Evolutionary conservation across 2,797 vertebrate species (phyloP).

Genomic region (Gallinago solitaria): DNA sequence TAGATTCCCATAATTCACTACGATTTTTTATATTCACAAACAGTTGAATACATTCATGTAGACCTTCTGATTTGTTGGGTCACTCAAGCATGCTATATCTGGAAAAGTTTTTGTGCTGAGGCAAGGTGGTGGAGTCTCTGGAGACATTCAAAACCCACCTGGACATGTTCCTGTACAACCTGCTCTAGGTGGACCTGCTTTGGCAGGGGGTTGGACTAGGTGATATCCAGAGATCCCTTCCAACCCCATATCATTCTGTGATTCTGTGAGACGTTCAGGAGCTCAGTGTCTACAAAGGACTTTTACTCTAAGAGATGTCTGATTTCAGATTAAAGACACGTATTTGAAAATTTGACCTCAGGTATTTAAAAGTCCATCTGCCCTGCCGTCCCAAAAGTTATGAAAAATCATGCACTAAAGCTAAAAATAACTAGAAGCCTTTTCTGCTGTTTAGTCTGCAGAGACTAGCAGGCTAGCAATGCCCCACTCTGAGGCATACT

Average conservation of each 20-base stretch:
- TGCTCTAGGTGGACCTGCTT: no score
- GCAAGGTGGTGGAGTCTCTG: no score
- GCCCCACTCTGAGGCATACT: neutral
- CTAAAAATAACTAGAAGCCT: neutral
- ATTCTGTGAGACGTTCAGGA: neutral
- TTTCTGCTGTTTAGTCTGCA: neutral
- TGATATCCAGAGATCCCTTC: no score
- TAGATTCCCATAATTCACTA: neutral
- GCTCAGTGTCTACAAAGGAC: neutral
- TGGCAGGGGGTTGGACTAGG: no score
- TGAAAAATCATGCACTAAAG: neutral
- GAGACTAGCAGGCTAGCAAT: neutral
- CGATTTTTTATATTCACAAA: neutral
- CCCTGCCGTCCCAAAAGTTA: neutral
- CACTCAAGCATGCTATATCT: neutral
- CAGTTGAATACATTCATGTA: rapidly evolving
- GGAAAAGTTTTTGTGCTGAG: neutral
- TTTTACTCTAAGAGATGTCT: neutral
- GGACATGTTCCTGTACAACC: no score
- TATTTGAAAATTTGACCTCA: neutral
- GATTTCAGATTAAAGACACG: neutral
- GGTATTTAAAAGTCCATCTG: neutral
- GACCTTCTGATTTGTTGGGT: rapidly evolving
- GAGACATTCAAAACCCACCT: no score
- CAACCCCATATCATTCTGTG: no score